Percentiles rank a stretch among this genome's conserved stretches.
phyloP scores from a whole-genome alignment of 2,797 vertebrate genomes.

The Chloroceryle inda region DNA sequence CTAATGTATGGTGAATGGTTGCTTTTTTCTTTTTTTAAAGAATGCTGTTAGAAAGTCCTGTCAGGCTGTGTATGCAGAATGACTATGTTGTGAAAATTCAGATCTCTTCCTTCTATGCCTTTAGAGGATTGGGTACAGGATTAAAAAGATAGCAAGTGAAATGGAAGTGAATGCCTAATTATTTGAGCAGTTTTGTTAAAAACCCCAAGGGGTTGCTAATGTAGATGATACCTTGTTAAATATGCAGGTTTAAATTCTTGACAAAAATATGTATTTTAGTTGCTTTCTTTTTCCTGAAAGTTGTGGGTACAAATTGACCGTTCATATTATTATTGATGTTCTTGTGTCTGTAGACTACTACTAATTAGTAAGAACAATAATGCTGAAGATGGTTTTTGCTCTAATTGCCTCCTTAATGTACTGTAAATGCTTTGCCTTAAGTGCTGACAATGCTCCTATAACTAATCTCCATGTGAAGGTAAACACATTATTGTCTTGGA shows the following conservation, averaged over 20 bases:
- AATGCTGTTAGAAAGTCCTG: not conserved
- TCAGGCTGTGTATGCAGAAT: not conserved
- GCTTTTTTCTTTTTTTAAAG: not conserved
- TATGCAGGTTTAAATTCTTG: constrained; percentile 2
- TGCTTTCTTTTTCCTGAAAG: constrained; percentile 49
- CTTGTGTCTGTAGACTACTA: constrained; percentile 54
- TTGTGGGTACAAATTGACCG: constrained; percentile 39
- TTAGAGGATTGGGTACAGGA: not conserved
- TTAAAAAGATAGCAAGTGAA: not conserved
- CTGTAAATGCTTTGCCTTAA: constrained; percentile 72
- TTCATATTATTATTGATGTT: constrained; percentile 59
- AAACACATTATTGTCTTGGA: constrained; percentile 60
- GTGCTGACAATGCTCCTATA: constrained; percentile 73
- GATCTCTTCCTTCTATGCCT: not conserved
- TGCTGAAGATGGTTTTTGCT: constrained; percentile 73
- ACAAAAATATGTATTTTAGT: constrained; percentile 5
- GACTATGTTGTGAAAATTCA: not conserved
- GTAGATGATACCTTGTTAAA: constrained; percentile 59
- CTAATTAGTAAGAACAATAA: constrained; percentile 79
- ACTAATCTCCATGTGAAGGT: constrained; percentile 67
- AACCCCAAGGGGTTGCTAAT: not conserved
- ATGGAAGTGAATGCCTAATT: constrained; percentile 20
- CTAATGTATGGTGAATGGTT: not conserved
- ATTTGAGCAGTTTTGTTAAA: constrained; percentile 59
- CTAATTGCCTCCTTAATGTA: constrained; percentile 77